These are phyloP conservation scores for Acrocephalus arundinaceus DNA, from an alignment of 2,113 vertebrate genomes.

Conservation along the genomic window DNA sequence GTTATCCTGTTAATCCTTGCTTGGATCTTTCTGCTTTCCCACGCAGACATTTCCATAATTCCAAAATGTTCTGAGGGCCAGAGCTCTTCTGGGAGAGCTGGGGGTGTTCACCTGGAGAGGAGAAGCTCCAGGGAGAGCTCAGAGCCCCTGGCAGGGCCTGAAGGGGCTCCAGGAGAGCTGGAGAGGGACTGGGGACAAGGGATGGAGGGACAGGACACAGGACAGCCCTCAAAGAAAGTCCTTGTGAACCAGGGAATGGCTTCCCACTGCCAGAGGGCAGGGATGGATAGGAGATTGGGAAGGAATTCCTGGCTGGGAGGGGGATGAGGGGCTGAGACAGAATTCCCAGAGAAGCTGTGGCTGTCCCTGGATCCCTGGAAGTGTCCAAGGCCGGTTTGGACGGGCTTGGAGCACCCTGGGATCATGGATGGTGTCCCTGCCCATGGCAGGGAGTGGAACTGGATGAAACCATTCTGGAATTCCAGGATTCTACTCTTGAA, in stretches of 20 bases:
- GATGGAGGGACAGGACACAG: not conserved
- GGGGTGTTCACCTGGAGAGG: fast-evolving
- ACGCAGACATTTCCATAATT: not conserved
- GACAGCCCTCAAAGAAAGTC: too few species aligned
- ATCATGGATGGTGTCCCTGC: not conserved
- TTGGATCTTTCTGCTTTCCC: not conserved
- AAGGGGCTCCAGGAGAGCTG: not conserved
- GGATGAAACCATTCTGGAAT: not conserved
- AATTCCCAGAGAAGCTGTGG: not conserved
- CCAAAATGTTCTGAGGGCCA: not conserved
- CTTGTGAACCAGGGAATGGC: too few species aligned
- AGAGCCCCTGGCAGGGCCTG: not conserved
- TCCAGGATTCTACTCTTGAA: not conserved
- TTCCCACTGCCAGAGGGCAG: not conserved
- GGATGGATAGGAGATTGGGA: not conserved
- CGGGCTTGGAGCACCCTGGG: not conserved
- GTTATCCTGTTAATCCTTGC: not conserved
- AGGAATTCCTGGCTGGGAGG: not conserved
- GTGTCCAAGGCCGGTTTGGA: not conserved
- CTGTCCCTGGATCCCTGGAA: not conserved
- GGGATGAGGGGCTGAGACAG: not conserved
- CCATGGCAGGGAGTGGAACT: fast-evolving
- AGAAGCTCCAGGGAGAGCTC: not conserved
- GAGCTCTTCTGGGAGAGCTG: not conserved
- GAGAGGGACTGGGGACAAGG: not conserved